Percentiles rank a stretch among this genome's conserved stretches.
phyloP scores from a whole-genome alignment of 2,797 vertebrate genomes.

The Enteromius radiatus region DNA sequence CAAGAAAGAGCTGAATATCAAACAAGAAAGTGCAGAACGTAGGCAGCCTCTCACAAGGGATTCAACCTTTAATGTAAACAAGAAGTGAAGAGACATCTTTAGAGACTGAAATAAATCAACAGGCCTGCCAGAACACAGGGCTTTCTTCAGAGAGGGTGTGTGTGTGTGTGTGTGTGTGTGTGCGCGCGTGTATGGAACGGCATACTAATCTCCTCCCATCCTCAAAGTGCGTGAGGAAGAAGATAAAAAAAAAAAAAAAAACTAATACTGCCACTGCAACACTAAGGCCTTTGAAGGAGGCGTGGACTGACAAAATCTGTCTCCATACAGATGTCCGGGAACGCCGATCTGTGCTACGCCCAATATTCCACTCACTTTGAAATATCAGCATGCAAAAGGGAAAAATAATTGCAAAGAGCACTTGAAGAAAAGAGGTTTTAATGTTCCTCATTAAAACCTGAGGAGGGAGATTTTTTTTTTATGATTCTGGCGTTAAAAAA shows the following conservation, averaged over 20 bases:
- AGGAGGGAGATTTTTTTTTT: too few relatives aligned
- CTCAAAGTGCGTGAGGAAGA: conserved; percentile 48
- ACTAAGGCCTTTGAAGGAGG: conserved; percentile 61
- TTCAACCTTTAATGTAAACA: conserved; percentile 60
- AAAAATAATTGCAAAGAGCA: conserved; percentile 26
- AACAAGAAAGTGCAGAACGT: conserved; percentile 30
- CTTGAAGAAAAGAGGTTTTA: conserved; percentile 24
- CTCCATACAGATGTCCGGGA: conserved; percentile 55
- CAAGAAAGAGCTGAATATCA: conserved; percentile 48
- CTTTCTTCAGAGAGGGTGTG: conserved; percentile 50
- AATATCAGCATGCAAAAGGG: conserved; percentile 35
- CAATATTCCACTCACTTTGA: conserved; percentile 52
- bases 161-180: conserved; percentile 18
- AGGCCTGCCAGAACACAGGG: conserved; percentile 53
- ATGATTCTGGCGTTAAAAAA: not conserved
- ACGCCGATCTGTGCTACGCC: conserved; percentile 52
- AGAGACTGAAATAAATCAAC: conserved; percentile 59
- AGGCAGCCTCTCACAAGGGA: conserved; percentile 50
- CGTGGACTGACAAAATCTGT: conserved; percentile 55
- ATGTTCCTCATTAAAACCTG: conserved; percentile 40
- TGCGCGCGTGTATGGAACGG: conserved; percentile 40
- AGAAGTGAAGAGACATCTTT: conserved; percentile 51
- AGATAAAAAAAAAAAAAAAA: conserved; percentile 34
- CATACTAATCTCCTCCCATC: conserved; percentile 62
- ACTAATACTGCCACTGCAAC: conserved; percentile 47